Evolutionary conservation across 1,140 invertebrate species (phyloP), one percentile per base, ranked within the genome.

Genomic region (Colletes latitarsis): DNA sequence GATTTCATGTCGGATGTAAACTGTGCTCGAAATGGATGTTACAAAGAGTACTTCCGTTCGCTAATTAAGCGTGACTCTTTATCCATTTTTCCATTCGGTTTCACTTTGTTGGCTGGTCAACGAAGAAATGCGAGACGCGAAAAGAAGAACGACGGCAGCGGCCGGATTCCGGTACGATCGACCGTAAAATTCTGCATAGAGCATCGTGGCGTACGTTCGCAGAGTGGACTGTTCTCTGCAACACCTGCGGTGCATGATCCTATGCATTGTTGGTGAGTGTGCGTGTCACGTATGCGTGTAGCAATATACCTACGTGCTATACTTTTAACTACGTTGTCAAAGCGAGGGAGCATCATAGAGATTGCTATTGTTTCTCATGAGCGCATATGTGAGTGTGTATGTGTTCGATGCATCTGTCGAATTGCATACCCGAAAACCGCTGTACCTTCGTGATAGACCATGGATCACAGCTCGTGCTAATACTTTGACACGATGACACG

Each of bases 181-280:
- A 68, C 68, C 68, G 21, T 77, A 77, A 77, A 70, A 77, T 64
- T 52, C 43, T 41, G 60, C 19, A 17, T 81, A 60, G n/a, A 67
- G 57, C 79, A 77, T 69, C 66, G 76, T 55, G 49, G 57, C 55
- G 55, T 77, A 72, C 53, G 63, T 67, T 82, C 55, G 43, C 69
- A 78, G 73, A 80, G 82, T 82, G 82, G 68, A 79, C 77, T 43
- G 58, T 30, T 69, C 81, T 66, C 81, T 66, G 77, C 72, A 77
- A 87, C 87, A 89, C 84, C 77, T 83, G 84, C 84, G 83, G 81
- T 88, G 82, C 80, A 84, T 74, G 83, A 77, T 89, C 80, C 79
- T 67, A 87, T 89, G 86, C 84, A 88, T 90, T 89, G 82, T 87
- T 82, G 88, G 86, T 89, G 86, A 88, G 85, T 89, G 86, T 77